Conservation (phyloP, 2,113 vertebrate species). For the Trogon surrucura region DNA sequence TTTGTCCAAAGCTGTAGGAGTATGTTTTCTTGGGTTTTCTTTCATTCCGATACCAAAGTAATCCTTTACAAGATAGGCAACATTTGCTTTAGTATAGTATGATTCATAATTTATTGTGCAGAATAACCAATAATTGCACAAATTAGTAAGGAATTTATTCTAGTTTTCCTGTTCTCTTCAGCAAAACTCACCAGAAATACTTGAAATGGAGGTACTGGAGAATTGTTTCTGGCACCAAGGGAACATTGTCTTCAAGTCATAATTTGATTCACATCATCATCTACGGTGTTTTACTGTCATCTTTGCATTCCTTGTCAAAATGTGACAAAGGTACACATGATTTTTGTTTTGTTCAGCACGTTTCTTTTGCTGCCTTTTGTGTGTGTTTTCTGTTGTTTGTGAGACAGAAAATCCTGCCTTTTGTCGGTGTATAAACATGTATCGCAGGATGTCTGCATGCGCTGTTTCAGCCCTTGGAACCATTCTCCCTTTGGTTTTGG, state of each 20-base stretch:
- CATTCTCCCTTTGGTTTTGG: neutral
- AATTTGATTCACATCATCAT: neutral
- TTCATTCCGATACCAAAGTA: neutral
- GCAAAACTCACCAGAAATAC: neutral
- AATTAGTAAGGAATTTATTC: neutral
- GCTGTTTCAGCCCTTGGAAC: neutral
- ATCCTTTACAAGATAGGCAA: neutral
- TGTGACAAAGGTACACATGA: neutral
- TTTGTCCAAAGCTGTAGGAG: neutral
- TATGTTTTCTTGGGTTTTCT: neutral
- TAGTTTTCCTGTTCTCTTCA: neutral
- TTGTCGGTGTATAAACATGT: neutral
- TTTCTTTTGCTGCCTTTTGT: neutral
- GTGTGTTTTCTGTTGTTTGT: neutral
- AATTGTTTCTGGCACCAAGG: neutral
- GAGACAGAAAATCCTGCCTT: neutral
- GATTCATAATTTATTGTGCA: neutral
- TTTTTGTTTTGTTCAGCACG: neutral
- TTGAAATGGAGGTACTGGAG: neutral
- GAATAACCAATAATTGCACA: neutral
- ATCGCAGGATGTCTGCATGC: neutral
- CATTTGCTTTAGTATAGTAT: neutral
- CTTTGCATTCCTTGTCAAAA: conserved; percentile 8
- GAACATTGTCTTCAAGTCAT: neutral
- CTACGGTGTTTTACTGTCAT: neutral